A percentile compares a stretch with the other conserved stretches of the same genome.
phyloP scores from a whole-genome alignment of 2,113 vertebrate genomes.

The Poicephalus gulielmi region DNA sequence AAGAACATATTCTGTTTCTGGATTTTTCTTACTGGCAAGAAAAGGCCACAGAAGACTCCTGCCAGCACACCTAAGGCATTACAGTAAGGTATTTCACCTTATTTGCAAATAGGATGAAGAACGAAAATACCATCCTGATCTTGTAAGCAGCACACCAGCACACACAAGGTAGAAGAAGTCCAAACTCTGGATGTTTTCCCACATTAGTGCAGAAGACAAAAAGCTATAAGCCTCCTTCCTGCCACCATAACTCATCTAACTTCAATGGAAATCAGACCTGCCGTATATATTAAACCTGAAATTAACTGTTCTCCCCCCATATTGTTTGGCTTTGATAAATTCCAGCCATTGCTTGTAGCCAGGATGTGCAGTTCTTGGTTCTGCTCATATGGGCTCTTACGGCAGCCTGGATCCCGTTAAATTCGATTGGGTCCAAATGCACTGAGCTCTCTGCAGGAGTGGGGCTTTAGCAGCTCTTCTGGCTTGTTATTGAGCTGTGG shows the following conservation, averaged over 20 bases:
- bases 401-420: not conserved
- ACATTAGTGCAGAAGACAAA: constrained; percentile 7
- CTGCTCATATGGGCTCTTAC: not conserved
- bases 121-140: constrained; percentile 3
- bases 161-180: not conserved
- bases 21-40: constrained; percentile 25
- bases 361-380: not conserved
- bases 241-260: not conserved
- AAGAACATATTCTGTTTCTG: constrained; percentile 28
- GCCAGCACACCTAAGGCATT: constrained; percentile 6
- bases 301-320: not conserved
- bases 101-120: constrained; percentile 24
- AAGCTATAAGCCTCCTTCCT: constrained; percentile 4
- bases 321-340: constrained; percentile 41
- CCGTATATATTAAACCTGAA: constrained; percentile 43
- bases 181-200: not conserved
- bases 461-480: not conserved
- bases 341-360: not conserved
- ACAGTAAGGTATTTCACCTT: constrained; percentile 11
- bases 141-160: not conserved
- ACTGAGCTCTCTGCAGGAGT: not conserved
- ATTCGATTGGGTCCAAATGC: not conserved
- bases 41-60: not conserved
- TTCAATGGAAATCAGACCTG: constrained; percentile 53
- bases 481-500: not conserved